Percentiles rank a stretch among this genome's conserved stretches.
phyloP scores from a whole-genome alignment of 2,797 vertebrate species.

The Eptatretus atami region DNA sequence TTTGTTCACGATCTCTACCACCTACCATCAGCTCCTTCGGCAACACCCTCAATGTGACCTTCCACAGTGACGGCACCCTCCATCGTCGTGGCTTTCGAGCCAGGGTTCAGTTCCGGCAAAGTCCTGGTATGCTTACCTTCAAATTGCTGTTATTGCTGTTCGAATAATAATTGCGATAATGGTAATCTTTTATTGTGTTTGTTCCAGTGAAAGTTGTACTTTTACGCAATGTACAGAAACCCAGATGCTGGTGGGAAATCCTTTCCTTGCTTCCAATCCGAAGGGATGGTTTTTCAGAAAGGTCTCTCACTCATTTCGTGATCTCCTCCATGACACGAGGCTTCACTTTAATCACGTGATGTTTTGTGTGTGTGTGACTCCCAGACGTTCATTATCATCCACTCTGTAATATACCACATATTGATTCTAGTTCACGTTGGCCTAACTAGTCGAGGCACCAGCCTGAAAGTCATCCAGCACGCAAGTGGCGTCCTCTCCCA shows the following conservation, averaged over 20 bases:
- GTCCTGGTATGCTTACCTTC: background rate
- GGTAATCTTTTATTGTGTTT: background rate
- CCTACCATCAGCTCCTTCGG: background rate
- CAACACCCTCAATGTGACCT: background rate
- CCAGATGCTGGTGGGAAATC: background rate
- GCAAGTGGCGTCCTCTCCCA: too few relatives aligned
- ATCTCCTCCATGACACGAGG: too few relatives aligned
- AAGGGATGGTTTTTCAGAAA: too few relatives aligned
- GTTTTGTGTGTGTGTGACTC: too few relatives aligned
- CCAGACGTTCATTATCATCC: too few relatives aligned
- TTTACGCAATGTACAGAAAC: background rate
- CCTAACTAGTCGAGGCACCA: too few relatives aligned
- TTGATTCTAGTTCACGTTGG: too few relatives aligned
- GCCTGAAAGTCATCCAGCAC: too few relatives aligned
- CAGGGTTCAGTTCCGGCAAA: background rate
- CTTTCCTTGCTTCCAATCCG: background rate
- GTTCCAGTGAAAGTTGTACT: background rate
- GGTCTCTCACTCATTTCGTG: too few relatives aligned
- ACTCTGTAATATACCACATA: too few relatives aligned
- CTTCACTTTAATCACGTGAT: too few relatives aligned
- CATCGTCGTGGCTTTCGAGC: background rate
- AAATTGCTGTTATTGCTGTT: background rate
- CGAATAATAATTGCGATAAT: background rate
- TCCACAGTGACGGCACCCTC: conserved; percentile 2
- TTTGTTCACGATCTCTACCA: background rate